A percentile compares a stretch with the other conserved stretches of the same genome.
Evolutionary conservation across 2,113 vertebrate genomes (phyloP).

Genomic region (Mionectes macconnelli): DNA sequence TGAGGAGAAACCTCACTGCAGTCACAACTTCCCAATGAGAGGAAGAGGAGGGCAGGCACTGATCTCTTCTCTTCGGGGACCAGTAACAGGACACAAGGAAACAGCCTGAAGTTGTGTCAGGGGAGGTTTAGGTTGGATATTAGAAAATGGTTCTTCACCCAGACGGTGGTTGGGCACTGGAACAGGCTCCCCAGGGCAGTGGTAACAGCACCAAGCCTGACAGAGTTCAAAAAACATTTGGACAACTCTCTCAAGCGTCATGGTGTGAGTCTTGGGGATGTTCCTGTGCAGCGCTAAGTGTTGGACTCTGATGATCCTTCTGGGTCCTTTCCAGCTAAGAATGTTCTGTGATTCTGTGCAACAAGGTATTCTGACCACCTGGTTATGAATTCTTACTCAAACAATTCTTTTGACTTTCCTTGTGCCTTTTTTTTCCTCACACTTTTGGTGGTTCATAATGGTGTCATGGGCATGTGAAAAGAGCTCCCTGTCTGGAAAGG

Average conservation of each 20-base stretch:
- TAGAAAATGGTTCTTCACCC: background rate
- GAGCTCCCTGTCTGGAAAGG: background rate
- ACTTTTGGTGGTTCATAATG: background rate
- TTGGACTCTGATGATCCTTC: background rate
- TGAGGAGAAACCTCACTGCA: background rate
- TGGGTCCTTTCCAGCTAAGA: background rate
- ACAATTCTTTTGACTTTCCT: background rate
- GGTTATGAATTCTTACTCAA: background rate
- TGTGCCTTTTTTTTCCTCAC: rapidly evolving
- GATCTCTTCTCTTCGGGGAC: background rate
- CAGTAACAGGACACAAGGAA: background rate
- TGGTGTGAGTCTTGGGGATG: background rate
- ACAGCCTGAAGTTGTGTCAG: background rate
- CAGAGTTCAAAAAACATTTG: rapidly evolving
- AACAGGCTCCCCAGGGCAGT: background rate
- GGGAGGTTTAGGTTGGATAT: background rate
- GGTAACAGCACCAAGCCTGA: background rate
- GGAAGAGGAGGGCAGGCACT: background rate
- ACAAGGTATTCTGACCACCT: background rate
- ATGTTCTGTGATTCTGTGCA: background rate
- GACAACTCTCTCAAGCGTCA: background rate
- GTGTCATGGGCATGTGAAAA: background rate
- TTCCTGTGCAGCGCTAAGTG: background rate
- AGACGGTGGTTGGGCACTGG: background rate
- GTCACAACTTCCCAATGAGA: background rate